Evolutionary conservation across 2,888 invertebrate genomes (phyloP).

Genomic region (Zeuzera pyrina): DNA sequence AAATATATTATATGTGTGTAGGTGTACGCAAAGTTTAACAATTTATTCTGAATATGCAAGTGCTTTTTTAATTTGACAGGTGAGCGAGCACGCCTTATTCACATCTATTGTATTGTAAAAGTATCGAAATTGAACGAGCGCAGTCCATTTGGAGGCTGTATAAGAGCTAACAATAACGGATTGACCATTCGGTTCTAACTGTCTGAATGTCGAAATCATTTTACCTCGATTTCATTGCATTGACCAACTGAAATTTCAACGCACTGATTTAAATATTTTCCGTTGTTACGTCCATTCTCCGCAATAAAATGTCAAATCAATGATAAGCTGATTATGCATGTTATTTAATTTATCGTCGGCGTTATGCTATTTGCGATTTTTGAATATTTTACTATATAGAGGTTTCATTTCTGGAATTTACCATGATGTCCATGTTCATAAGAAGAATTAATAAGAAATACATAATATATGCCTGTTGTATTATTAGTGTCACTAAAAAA

Average conservation of each 20-base stretch:
- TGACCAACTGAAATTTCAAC: background rate
- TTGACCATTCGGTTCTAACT: slow-evolving; percentile 46
- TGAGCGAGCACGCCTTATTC: slow-evolving; percentile 66
- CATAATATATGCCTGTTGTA: too few relatives aligned
- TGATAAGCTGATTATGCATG: slow-evolving; percentile 39
- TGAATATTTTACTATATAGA: too few relatives aligned
- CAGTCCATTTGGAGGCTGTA: slow-evolving; percentile 59
- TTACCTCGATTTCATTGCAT: slow-evolving; percentile 50
- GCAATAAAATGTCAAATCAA: slow-evolving; percentile 21
- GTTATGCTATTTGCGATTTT: too few relatives aligned
- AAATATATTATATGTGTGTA: too few relatives aligned
- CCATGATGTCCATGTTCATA: too few relatives aligned
- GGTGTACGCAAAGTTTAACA: too few relatives aligned
- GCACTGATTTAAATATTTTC: slow-evolving; percentile 21
- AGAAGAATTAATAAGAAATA: too few relatives aligned
- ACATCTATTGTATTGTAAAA: slow-evolving; percentile 65
- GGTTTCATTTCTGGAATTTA: too few relatives aligned
- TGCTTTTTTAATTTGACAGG: slow-evolving; percentile 70
- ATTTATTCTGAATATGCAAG: slow-evolving; percentile 59
- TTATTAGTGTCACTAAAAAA: too few relatives aligned
- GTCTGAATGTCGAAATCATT: slow-evolving; percentile 59
- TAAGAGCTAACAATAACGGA: slow-evolving; percentile 54
- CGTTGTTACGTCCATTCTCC: slow-evolving; percentile 34
- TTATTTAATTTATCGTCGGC: slow-evolving; percentile 14
- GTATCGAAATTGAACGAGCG: slow-evolving; percentile 68